Evolutionary conservation across 2,888 invertebrate species (phyloP).

Genomic region (Eucera pruinosa): DNA sequence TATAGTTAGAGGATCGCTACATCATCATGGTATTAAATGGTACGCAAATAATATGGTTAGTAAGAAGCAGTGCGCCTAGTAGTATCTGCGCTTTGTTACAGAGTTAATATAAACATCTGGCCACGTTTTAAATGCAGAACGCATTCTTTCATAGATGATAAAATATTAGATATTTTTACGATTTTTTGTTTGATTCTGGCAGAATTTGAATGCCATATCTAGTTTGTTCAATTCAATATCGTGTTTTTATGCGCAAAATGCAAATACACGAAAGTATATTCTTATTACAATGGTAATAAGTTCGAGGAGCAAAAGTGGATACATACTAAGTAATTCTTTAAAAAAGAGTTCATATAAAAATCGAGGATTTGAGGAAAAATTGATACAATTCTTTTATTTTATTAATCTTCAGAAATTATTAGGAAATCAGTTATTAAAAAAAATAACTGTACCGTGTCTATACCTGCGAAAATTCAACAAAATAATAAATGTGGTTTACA

Average conservation of each 20-base stretch:
- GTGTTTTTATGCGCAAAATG: neutral
- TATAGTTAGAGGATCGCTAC: slow-evolving; percentile 43
- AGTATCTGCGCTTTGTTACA: slow-evolving; percentile 54
- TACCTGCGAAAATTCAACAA: no score
- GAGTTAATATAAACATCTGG: slow-evolving; percentile 48
- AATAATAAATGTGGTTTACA: neutral
- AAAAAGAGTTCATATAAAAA: no score
- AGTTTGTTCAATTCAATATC: neutral
- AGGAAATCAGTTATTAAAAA: no score
- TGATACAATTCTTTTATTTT: no score
- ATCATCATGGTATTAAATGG: slow-evolving; percentile 55
- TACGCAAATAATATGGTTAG: slow-evolving; percentile 74
- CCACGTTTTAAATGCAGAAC: slow-evolving; percentile 71
- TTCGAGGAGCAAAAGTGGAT: neutral
- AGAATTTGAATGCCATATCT: slow-evolving; percentile 5
- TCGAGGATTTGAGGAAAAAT: no score
- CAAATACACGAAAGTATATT: neutral
- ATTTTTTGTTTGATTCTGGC: neutral
- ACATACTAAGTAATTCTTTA: no score
- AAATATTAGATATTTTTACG: neutral
- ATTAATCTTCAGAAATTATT: no score
- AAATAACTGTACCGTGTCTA: slow-evolving; percentile 19
- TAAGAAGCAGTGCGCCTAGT: slow-evolving; percentile 76
- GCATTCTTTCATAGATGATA: slow-evolving; percentile 28
- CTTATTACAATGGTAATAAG: neutral